Percentiles rank a stretch among this genome's conserved stretches.
Conservation (phyloP, 2,797 vertebrate genomes). For the Pseudomugil gertrudae region DNA sequence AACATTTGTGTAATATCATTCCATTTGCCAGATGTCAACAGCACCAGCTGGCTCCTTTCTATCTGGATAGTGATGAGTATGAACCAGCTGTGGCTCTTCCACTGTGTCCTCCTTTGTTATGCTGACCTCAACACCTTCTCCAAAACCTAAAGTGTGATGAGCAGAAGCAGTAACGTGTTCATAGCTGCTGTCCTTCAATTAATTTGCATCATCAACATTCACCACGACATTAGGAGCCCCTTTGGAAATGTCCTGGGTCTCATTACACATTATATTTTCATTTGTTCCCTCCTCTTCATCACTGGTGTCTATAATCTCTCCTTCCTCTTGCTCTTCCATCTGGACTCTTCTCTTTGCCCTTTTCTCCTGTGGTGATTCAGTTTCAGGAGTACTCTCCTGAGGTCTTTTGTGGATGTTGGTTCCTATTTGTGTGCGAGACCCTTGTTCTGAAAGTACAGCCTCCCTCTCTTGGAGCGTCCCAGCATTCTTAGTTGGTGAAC, state of each 20-base stretch:
- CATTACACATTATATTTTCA: neutral
- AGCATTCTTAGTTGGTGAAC: slow-evolving; percentile 28
- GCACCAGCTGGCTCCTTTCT: slow-evolving; percentile 46
- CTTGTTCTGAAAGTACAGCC: slow-evolving; percentile 7
- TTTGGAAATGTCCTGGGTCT: slow-evolving; percentile 13
- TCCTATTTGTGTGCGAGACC: neutral
- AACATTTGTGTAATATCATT: slow-evolving; percentile 43
- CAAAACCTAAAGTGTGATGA: slow-evolving; percentile 21
- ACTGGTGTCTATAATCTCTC: slow-evolving; percentile 75
- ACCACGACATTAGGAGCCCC: neutral
- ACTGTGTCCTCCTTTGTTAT: slow-evolving; percentile 39
- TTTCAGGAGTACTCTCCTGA: slow-evolving; percentile 33
- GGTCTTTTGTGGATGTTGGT: slow-evolving; percentile 25
- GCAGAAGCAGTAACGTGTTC: slow-evolving; percentile 1
- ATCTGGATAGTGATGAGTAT: slow-evolving; percentile 31
- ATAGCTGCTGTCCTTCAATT: slow-evolving; percentile 24
- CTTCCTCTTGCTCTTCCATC: slow-evolving; percentile 75
- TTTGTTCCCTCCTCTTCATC: slow-evolving; percentile 49
- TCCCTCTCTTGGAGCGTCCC: slow-evolving; percentile 16
- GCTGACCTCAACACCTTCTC: slow-evolving; percentile 41
- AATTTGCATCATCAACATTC: slow-evolving; percentile 10
- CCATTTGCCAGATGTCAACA: slow-evolving; percentile 35
- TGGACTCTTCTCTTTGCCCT: slow-evolving; percentile 48
- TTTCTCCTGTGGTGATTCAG: slow-evolving; percentile 49
- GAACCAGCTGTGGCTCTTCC: slow-evolving; percentile 18